A percentile compares a stretch with the other conserved stretches of the same genome.
Conservation (phyloP, 2,888 invertebrate genomes). For the Phyto melanocephala region DNA sequence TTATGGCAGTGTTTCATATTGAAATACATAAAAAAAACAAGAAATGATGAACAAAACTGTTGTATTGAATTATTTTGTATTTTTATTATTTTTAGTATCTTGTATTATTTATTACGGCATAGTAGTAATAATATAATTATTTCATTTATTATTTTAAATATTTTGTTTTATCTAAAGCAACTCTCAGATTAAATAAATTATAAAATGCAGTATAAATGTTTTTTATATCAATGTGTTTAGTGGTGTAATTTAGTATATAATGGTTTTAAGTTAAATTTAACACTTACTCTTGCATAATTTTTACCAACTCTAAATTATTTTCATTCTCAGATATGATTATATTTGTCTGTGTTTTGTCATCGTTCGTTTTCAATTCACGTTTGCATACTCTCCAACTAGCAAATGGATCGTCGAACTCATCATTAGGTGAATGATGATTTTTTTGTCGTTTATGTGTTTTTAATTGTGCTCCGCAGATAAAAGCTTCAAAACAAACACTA, state of each 20-base stretch:
- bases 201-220: conserved; percentile 21
- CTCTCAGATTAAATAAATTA: conserved; percentile 52
- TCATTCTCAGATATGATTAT: not conserved
- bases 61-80: conserved; percentile 22
- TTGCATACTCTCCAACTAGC: conserved; percentile 73
- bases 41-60: too few species aligned
- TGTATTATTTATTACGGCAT: not conserved
- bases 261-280: too few species aligned
- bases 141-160: conserved; percentile 8
- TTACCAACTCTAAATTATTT: not conserved
- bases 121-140: not conserved
- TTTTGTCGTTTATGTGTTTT: conserved; percentile 81
- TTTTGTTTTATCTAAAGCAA: conserved; percentile 24
- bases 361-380: conserved; percentile 20
- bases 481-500: conserved; percentile 84
- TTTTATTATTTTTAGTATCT: conserved; percentile 2
- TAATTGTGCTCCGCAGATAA: conserved; percentile 83
- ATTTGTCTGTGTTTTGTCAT: not conserved
- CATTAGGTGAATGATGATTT: conserved; percentile 77
- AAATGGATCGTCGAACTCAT: conserved; percentile 71
- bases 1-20: conserved; percentile 35
- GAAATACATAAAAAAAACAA: conserved; percentile 31
- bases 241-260: too few species aligned
- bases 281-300: conserved; percentile 5
- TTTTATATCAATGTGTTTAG: too few species aligned